Percentiles rank a stretch among this genome's conserved stretches.
Conservation (phyloP, 2,113 vertebrate genomes). For the Thamnophis sirtalis region DNA sequence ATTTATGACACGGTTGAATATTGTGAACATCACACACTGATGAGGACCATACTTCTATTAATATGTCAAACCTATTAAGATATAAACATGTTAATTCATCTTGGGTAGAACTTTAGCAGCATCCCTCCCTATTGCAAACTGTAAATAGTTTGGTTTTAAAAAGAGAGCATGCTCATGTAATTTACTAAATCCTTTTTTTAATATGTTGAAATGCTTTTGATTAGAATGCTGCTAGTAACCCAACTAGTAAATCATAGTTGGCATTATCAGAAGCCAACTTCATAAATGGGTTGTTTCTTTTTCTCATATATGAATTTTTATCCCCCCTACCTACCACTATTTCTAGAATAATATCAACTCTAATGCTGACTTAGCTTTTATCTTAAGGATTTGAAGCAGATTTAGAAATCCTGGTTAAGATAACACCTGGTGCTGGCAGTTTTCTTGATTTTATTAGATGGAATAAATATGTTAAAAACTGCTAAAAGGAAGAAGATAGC, state of each 20-base stretch:
- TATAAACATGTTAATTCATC: background rate
- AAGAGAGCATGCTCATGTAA: background rate
- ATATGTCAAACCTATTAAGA: background rate
- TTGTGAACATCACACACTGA: background rate
- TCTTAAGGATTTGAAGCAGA: background rate
- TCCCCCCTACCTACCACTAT: background rate
- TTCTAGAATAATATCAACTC: background rate
- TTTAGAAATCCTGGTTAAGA: background rate
- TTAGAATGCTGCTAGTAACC: background rate
- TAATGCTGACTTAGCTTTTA: background rate
- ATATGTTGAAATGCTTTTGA: background rate
- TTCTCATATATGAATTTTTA: background rate
- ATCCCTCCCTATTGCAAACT: background rate
- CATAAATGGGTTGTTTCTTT: background rate
- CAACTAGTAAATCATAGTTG: background rate
- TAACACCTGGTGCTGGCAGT: background rate
- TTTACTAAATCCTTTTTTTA: background rate
- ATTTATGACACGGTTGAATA: background rate
- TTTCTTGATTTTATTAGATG: background rate
- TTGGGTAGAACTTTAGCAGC: background rate
- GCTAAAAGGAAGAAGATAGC: background rate
- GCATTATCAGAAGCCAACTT: background rate
- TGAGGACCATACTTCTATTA: too few species aligned
- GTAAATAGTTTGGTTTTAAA: background rate
- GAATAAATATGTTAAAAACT: background rate